A percentile compares a stretch with the other conserved stretches of the same genome.
Evolutionary conservation across 1,140 invertebrate species (phyloP).

Genomic region (Pseudomyrmex flavicornis): DNA sequence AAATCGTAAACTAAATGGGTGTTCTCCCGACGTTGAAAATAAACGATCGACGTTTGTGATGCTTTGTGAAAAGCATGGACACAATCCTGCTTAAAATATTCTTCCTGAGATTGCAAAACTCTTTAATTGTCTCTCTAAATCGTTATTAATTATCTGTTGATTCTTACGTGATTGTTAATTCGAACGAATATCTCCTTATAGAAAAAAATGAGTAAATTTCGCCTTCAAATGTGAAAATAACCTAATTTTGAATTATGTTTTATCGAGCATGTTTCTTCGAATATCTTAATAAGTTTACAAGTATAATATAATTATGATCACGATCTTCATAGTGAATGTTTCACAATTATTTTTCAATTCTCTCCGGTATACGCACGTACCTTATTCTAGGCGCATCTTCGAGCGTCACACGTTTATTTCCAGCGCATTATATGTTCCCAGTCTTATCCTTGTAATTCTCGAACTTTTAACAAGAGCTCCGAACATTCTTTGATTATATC

Average conservation of each 20-base stretch:
- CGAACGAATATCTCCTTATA: neutral
- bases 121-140: neutral
- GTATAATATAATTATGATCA: too few relatives aligned
- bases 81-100: neutral
- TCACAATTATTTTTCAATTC: neutral
- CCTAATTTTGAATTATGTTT: too few relatives aligned
- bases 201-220: neutral
- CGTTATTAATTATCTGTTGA: neutral
- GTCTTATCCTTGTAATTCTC: too few relatives aligned
- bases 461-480: neutral
- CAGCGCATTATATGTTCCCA: slow-evolving; percentile 5
- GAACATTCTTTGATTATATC: neutral
- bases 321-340: neutral
- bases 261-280: too few relatives aligned
- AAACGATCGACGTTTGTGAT: slow-evolving; percentile 9
- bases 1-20: neutral
- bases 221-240: neutral
- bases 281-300: too few relatives aligned
- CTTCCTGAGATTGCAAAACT: neutral
- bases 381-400: neutral
- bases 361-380: neutral
- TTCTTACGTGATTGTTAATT: neutral
- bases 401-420: slow-evolving; percentile 25
- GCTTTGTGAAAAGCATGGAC: neutral
- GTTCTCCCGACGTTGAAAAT: slow-evolving; percentile 12